Conservation (phyloP, 2,797 vertebrate species). For the Chelon auratus region DNA sequence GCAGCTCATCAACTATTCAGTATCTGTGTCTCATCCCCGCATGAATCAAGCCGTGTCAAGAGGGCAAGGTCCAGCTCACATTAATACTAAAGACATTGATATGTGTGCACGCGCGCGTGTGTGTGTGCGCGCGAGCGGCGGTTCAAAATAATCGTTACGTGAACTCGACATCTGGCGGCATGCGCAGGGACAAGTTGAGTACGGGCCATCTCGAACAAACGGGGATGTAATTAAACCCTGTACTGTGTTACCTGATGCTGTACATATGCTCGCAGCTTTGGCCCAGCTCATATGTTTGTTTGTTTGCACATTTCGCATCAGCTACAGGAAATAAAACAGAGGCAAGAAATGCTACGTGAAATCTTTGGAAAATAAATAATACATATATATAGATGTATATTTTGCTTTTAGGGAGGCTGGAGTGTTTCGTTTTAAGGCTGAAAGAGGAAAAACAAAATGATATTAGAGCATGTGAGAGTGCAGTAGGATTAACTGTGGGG, state of each 20-base stretch:
- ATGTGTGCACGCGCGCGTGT: slow-evolving; percentile 21
- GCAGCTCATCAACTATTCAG: slow-evolving; percentile 88
- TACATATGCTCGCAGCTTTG: slow-evolving; percentile 45
- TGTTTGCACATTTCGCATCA: slow-evolving; percentile 42
- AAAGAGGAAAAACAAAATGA: slow-evolving; percentile 14
- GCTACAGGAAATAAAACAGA: slow-evolving; percentile 13
- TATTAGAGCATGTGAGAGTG: slow-evolving; percentile 17
- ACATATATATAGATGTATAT: too few species aligned
- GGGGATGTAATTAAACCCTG: slow-evolving; percentile 77
- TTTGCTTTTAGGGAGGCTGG: background rate
- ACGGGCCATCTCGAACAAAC: slow-evolving; percentile 31
- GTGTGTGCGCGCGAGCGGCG: slow-evolving; percentile 32
- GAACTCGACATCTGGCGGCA: slow-evolving; percentile 71
- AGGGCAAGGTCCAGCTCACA: slow-evolving; percentile 70
- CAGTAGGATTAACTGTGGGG: slow-evolving; percentile 47
- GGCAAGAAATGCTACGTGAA: background rate
- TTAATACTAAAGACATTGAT: slow-evolving; percentile 69
- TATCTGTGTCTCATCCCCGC: slow-evolving; percentile 78
- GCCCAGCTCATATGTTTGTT: slow-evolving; percentile 34
- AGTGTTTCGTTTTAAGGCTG: slow-evolving; percentile 1
- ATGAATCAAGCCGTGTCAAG: slow-evolving; percentile 82
- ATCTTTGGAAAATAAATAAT: too few species aligned
- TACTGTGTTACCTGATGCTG: slow-evolving; percentile 70
- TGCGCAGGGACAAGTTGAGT: slow-evolving; percentile 50
- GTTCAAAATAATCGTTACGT: slow-evolving; percentile 68